Conservation (phyloP, 2,797 vertebrate genomes). For the Rhynchonycteris naso region DNA sequence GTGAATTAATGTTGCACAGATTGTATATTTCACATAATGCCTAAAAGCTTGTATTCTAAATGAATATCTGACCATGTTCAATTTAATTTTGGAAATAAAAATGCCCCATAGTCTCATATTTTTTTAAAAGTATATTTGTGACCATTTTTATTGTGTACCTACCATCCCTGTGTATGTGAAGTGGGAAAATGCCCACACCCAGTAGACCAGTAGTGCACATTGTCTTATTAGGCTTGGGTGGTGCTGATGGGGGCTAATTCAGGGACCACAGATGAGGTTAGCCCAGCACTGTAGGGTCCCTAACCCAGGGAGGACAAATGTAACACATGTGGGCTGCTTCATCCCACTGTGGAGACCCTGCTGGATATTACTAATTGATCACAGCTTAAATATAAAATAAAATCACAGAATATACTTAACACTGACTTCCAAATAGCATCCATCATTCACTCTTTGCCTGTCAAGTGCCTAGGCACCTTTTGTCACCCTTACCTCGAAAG, state of each 20-base stretch:
- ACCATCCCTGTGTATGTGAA: not conserved
- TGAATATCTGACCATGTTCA: not conserved
- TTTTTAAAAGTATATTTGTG: not conserved
- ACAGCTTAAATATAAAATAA: not conserved
- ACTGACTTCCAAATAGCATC: not conserved
- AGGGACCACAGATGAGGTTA: not conserved
- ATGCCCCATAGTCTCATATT: not conserved
- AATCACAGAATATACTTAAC: not conserved
- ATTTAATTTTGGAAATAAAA: conserved; percentile 1
- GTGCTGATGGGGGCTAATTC: not conserved
- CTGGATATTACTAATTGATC: not conserved
- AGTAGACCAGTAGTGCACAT: not conserved
- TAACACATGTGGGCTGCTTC: not conserved
- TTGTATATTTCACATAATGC: not conserved
- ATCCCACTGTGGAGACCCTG: not conserved
- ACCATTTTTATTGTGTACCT: not conserved
- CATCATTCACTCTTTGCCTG: not conserved
- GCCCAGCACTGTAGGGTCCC: not conserved
- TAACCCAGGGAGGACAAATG: not conserved
- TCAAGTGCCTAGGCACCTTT: not conserved
- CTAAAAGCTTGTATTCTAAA: not conserved
- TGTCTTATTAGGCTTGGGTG: not conserved
- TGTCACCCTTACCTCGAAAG: not conserved
- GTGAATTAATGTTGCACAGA: not conserved
- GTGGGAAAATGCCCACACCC: not conserved